phyloP scores from a whole-genome alignment of 2,797 vertebrate genomes.

The Clarias laeviceps region DNA sequence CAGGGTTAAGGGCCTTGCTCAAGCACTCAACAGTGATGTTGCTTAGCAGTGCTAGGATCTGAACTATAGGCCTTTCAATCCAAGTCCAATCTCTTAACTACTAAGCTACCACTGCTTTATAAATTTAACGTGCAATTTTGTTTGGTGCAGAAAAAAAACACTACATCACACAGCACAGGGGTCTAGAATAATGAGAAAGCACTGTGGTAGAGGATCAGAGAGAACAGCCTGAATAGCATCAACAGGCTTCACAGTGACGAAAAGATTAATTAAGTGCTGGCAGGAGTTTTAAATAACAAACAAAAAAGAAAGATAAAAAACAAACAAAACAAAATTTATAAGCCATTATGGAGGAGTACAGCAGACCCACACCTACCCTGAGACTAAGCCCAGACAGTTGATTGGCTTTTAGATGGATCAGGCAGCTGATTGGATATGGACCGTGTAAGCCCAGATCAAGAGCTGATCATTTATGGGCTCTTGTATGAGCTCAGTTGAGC shows the following conservation, averaged over 20 bases:
- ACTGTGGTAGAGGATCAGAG: conserved; percentile 21
- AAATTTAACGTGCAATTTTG: not conserved
- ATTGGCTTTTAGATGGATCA: conserved; percentile 5
- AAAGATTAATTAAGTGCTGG: conserved; percentile 22
- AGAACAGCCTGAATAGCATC: conserved; percentile 24
- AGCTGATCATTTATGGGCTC: conserved; percentile 16
- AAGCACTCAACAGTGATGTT: not conserved
- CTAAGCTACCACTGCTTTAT: not conserved
- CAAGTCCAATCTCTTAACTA: not conserved
- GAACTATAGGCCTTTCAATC: not conserved
- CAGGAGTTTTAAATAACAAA: conserved; percentile 18
- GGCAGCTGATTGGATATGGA: conserved; percentile 5
- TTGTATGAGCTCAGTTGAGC: conserved; percentile 6
- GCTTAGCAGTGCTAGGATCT: not conserved
- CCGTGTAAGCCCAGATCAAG: conserved; percentile 6
- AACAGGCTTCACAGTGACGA: conserved; percentile 13
- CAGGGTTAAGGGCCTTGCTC: not conserved
- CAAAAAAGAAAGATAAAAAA: not conserved
- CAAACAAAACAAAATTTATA: not conserved
- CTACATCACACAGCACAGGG: not conserved
- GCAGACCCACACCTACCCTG: not conserved
- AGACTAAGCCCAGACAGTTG: not conserved
- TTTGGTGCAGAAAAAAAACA: conserved; percentile 10
- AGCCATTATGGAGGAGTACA: not conserved
- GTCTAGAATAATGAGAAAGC: not conserved